A percentile compares a stretch with the other conserved stretches of the same genome.
These are phyloP conservation scores for Sphaeridia pumilis DNA, from an alignment of 2,888 invertebrate genomes.

Conservation along the genomic window DNA sequence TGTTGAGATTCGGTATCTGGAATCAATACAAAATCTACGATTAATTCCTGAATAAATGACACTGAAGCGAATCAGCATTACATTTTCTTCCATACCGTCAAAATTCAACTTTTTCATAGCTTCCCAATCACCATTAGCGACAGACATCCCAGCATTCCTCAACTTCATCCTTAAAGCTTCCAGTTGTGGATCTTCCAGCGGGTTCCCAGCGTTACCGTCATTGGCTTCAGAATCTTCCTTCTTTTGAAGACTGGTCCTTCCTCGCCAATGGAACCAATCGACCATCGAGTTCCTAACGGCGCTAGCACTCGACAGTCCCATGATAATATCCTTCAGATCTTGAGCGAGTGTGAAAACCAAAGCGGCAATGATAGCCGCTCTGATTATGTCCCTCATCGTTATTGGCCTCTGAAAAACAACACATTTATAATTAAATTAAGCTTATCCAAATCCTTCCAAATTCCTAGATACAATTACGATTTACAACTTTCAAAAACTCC, in stretches of 20 bases:
- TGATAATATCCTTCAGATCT: conserved; percentile 27
- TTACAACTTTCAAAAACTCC: too few species aligned
- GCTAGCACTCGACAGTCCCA: conserved; percentile 13
- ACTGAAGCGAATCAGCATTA: not conserved
- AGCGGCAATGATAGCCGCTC: conserved; percentile 12
- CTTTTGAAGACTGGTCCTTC: not conserved
- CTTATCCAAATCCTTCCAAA: too few species aligned
- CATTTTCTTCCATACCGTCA: not conserved
- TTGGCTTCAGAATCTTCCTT: not conserved
- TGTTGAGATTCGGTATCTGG: conserved; percentile 29
- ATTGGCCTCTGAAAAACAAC: too few species aligned
- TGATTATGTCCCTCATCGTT: conserved; percentile 10
- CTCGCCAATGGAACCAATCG: conserved; percentile 3
- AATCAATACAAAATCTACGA: not conserved
- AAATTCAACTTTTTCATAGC: not conserved
- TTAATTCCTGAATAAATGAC: not conserved
- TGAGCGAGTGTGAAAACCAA: conserved; percentile 27
- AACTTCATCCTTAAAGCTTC: conserved; percentile 10
- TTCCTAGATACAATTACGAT: too few species aligned
- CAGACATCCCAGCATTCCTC: conserved; percentile 1
- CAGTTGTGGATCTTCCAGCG: conserved; percentile 5
- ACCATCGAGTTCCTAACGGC: not conserved
- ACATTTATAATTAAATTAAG: too few species aligned
- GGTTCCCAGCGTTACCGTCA: not conserved
- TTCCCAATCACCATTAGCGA: conserved; percentile 1